phyloP scores from a whole-genome alignment of 2,113 vertebrate genomes.

The Jacana jacana region DNA sequence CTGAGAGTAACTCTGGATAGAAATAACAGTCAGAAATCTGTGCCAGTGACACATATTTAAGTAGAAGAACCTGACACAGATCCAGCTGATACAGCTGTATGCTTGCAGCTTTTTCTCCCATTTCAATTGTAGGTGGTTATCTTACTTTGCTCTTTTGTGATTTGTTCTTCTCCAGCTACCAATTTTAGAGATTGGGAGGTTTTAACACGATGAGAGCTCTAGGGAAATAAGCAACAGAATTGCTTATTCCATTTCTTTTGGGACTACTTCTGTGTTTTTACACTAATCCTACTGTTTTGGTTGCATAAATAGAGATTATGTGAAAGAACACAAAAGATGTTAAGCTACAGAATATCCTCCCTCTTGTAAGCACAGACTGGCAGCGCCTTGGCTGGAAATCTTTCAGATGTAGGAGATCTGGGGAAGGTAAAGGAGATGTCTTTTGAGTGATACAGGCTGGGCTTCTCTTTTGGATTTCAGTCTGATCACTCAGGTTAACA shows the following conservation, averaged over 20 bases:
- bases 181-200: not conserved
- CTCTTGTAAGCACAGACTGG: not conserved
- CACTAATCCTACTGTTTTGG: slow-evolving; percentile 7
- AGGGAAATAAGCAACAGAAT: slow-evolving; percentile 13
- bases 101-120: not conserved
- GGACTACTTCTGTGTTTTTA: not conserved
- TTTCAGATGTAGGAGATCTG: not conserved
- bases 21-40: not conserved
- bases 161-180: not conserved
- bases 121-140: not conserved
- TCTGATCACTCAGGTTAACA: not conserved
- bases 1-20: not conserved
- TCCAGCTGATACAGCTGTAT: not conserved
- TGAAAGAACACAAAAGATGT: not conserved
- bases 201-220: not conserved
- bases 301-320: not conserved
- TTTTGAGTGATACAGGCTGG: not conserved
- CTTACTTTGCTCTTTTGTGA: not conserved
- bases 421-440: not conserved
- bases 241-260: not conserved
- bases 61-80: not conserved
- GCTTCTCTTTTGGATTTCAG: not conserved
- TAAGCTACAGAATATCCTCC: not conserved
- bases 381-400: not conserved
- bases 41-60: not conserved